Evolutionary conservation across 2,888 invertebrate genomes (phyloP).

Genomic region (Chymomyza fuscimana): DNA sequence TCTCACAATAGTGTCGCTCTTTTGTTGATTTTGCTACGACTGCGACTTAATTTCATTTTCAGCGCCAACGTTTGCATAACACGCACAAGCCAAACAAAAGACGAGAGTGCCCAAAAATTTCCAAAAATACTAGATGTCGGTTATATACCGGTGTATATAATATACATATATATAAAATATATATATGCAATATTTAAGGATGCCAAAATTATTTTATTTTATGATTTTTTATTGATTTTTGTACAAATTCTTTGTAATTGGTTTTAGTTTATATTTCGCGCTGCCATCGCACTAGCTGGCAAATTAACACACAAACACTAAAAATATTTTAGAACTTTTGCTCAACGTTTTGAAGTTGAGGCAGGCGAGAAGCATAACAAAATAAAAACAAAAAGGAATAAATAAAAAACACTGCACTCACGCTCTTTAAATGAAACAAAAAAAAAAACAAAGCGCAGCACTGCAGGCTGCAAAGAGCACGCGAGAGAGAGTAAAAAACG

Average conservation of each 20-base stretch:
- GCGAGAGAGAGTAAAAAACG: background rate
- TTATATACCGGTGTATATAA: constrained; percentile 2
- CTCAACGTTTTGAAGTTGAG: background rate
- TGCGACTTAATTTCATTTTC: constrained; percentile 1
- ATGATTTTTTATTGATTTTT: constrained; percentile 23
- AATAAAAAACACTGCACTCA: background rate
- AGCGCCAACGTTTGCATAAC: constrained; percentile 63
- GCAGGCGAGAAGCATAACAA: background rate
- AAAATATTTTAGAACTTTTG: constrained; percentile 4
- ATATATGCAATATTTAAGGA: constrained; percentile 10
- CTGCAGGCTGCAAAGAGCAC: background rate
- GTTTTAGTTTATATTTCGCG: background rate
- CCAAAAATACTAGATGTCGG: constrained; percentile 2
- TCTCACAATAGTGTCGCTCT: constrained; percentile 20
- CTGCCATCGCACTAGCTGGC: background rate
- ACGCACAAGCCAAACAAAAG: constrained; percentile 53
- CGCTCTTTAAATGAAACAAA: constrained; percentile 1
- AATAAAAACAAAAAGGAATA: background rate
- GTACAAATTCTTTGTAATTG: background rate
- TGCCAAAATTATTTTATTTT: background rate
- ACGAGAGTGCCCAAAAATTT: constrained; percentile 5
- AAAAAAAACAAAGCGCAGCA: constrained; percentile 15
- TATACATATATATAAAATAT: background rate
- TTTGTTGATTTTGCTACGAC: constrained; percentile 6
- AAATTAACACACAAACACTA: constrained; percentile 6